Conservation (phyloP, 2,797 vertebrate genomes). For the Danio kyathit region DNA sequence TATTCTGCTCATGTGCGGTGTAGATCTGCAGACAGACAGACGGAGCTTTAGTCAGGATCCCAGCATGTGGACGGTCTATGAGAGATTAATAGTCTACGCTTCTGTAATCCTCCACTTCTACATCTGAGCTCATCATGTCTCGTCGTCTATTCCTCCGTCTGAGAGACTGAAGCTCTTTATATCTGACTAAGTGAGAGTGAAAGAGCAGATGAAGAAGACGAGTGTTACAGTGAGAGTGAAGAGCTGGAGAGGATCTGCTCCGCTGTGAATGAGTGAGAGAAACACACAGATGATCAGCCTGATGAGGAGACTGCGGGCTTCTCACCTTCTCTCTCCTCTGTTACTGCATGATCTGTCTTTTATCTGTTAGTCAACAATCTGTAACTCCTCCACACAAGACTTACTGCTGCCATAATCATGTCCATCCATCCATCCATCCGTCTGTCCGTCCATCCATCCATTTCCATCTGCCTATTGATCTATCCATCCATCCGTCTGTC, state of each 20-base stretch:
- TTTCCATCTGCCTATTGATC: no score
- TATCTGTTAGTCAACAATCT: not conserved
- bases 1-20: not conserved
- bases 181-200: not conserved
- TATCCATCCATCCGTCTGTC: no score
- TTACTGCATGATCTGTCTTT: not conserved
- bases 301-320: no score
- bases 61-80: not conserved
- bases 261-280: not conserved
- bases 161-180: not conserved
- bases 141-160: not conserved
- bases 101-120: constrained; percentile 16
- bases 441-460: no score
- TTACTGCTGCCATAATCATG: no score
- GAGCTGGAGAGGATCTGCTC: not conserved
- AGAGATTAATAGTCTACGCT: not conserved
- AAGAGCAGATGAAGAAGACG: not conserved
- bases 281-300: not conserved
- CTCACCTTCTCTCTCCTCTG: no score
- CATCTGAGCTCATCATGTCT: constrained; percentile 17
- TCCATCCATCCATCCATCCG: no score
- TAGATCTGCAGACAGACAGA: not conserved
- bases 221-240: not conserved
- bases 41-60: not conserved
- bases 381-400: not conserved